Percentiles rank a stretch among this genome's conserved stretches.
Conservation (phyloP, 2,888 invertebrate genomes). For the Agrotis puta region DNA sequence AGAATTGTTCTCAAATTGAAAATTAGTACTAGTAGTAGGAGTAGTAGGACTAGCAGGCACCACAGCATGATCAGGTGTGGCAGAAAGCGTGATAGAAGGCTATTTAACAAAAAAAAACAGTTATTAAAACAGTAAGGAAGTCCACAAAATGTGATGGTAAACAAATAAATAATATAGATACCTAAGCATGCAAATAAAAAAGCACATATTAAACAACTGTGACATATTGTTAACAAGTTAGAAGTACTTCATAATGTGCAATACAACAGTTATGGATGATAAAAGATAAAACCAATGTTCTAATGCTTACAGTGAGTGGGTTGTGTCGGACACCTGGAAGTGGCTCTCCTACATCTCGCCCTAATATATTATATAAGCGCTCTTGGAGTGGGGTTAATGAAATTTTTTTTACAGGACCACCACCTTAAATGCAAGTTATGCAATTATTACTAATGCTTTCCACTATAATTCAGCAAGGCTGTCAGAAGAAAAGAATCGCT, state of each 20-base stretch:
- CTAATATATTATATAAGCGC: neutral
- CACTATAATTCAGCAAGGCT: too few relatives aligned
- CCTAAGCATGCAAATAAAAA: neutral
- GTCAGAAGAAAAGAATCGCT: too few relatives aligned
- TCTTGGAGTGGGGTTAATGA: neutral
- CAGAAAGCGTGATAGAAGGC: neutral
- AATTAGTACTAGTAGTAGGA: neutral
- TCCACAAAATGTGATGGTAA: neutral
- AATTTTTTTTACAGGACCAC: slow-evolving; percentile 2
- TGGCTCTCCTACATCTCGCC: slow-evolving; percentile 9
- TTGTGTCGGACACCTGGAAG: slow-evolving; percentile 8
- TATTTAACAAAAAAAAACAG: neutral
- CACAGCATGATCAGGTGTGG: too few relatives aligned
- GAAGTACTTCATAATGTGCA: neutral
- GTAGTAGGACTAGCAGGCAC: neutral
- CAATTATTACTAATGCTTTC: too few relatives aligned
- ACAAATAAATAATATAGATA: neutral
- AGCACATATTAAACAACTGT: neutral
- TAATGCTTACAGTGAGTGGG: slow-evolving; percentile 12
- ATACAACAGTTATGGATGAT: slow-evolving; percentile 4
- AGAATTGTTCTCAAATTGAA: neutral
- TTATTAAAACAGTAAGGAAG: slow-evolving; percentile 3
- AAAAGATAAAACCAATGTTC: slow-evolving; percentile 3
- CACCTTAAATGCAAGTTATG: neutral
- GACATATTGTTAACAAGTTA: neutral